Evolutionary conservation across 2,888 invertebrate genomes (phyloP).

Genomic region (Amorpha juglandis): DNA sequence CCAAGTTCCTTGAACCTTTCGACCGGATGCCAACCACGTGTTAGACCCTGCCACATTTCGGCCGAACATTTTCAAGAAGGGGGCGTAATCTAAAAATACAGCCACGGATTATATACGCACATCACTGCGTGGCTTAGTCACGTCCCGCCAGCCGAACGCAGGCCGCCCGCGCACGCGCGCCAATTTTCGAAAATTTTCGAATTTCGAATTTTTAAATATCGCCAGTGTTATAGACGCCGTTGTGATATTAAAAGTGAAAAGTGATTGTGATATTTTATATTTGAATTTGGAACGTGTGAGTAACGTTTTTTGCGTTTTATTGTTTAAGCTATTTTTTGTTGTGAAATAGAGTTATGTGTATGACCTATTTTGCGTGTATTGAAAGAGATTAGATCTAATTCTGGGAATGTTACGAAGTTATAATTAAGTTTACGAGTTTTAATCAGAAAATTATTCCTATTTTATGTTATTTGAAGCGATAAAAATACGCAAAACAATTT

Average conservation of each 20-base stretch:
- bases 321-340: slow-evolving; percentile 4
- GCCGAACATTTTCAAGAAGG: slow-evolving; percentile 64
- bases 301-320: slow-evolving; percentile 12
- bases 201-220: slow-evolving; percentile 40
- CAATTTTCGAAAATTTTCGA: slow-evolving; percentile 45
- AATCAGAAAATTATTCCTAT: not conserved
- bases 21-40: slow-evolving; percentile 71
- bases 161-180: slow-evolving; percentile 46
- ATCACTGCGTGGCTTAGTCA: slow-evolving; percentile 64
- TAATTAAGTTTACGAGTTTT: slow-evolving; percentile 17
- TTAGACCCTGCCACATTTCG: slow-evolving; percentile 49
- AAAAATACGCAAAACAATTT: not conserved
- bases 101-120: slow-evolving; percentile 61
- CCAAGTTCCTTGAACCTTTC: slow-evolving; percentile 57
- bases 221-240: slow-evolving; percentile 38
- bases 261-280: slow-evolving; percentile 17
- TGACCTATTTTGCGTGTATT: slow-evolving; percentile 12
- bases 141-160: slow-evolving; percentile 59
- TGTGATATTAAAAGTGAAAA: slow-evolving; percentile 10
- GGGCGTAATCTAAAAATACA: slow-evolving; percentile 82
- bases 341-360: slow-evolving; percentile 4
- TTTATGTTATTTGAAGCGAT: not conserved
- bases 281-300: slow-evolving; percentile 23
- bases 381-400: slow-evolving; percentile 2
- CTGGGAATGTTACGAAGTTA: slow-evolving; percentile 2